Evolutionary conservation across 2,797 vertebrate genomes (phyloP).

Genomic region (Coracias cyanogaster): DNA sequence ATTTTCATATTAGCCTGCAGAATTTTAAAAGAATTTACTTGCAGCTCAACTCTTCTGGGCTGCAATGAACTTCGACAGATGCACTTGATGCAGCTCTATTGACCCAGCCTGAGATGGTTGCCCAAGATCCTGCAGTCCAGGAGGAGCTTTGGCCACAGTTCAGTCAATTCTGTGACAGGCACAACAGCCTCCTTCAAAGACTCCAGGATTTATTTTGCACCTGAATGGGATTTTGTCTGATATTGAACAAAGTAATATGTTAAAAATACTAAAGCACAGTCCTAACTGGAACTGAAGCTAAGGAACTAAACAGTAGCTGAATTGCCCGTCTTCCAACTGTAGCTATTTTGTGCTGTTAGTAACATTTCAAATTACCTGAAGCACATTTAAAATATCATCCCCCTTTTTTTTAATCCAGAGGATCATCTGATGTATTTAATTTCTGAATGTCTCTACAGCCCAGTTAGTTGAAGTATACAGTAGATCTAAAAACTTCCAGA

Average conservation of each 20-base stretch:
- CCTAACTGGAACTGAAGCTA: not conserved
- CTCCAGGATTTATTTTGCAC: not conserved
- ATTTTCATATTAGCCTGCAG: not conserved
- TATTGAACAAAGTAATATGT: not conserved
- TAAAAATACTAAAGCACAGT: not conserved
- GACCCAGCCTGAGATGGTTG: not conserved
- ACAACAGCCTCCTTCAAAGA: not conserved
- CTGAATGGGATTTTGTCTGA: not conserved
- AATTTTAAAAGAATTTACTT: not conserved
- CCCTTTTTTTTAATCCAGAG: not conserved
- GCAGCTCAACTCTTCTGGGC: not conserved
- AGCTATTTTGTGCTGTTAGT: not conserved
- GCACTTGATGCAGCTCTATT: rapidly evolving
- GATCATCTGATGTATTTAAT: not conserved
- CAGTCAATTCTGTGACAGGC: not conserved
- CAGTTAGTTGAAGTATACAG: not conserved
- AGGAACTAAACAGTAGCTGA: not conserved
- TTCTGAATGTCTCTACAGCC: not conserved
- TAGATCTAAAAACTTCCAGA: not conserved
- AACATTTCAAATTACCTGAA: not conserved
- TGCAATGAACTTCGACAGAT: not conserved
- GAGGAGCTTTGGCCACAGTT: not conserved
- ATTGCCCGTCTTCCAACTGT: not conserved
- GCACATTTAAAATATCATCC: not conserved
- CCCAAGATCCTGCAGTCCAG: not conserved